A percentile compares a stretch with the other conserved stretches of the same genome.
Evolutionary conservation across 2,888 invertebrate species (phyloP).

Genomic region (Epinotia nisella): DNA sequence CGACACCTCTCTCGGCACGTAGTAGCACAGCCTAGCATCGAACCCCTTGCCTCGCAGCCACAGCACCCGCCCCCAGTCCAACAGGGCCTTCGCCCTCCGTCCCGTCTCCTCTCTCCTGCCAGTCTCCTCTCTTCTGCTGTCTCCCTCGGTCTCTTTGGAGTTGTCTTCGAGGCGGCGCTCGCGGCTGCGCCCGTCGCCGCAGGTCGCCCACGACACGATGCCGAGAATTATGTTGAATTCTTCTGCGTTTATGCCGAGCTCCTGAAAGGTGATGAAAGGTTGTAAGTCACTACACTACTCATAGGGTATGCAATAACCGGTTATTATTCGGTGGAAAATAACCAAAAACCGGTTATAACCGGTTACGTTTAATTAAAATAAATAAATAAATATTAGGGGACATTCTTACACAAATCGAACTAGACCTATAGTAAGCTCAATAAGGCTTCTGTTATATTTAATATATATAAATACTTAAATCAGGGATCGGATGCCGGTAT

Average conservation of each 20-base stretch:
- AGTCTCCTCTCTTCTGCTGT: not conserved
- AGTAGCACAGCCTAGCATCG: conserved; percentile 86
- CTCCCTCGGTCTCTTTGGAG: not conserved
- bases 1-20: conserved; percentile 87
- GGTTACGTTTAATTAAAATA: too few relatives aligned
- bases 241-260: conserved; percentile 82
- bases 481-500: too few relatives aligned
- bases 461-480: too few relatives aligned
- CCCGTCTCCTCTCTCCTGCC: conserved; percentile 78
- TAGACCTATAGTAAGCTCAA: too few relatives aligned
- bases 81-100: conserved; percentile 88
- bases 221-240: conserved; percentile 91
- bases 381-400: too few relatives aligned
- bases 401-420: too few relatives aligned
- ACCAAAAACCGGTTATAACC: too few relatives aligned
- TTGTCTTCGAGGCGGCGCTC: conserved; percentile 57
- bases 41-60: conserved; percentile 86
- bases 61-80: conserved; percentile 90
- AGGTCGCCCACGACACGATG: conserved; percentile 95
- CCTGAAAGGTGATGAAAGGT: conserved; percentile 61
- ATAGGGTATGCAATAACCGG: too few relatives aligned
- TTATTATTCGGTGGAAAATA: too few relatives aligned
- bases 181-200: conserved; percentile 88
- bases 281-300: too few relatives aligned
- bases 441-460: too few relatives aligned